phyloP scores from a whole-genome alignment of 2,113 vertebrate species.

The Brevimyrus niger region DNA sequence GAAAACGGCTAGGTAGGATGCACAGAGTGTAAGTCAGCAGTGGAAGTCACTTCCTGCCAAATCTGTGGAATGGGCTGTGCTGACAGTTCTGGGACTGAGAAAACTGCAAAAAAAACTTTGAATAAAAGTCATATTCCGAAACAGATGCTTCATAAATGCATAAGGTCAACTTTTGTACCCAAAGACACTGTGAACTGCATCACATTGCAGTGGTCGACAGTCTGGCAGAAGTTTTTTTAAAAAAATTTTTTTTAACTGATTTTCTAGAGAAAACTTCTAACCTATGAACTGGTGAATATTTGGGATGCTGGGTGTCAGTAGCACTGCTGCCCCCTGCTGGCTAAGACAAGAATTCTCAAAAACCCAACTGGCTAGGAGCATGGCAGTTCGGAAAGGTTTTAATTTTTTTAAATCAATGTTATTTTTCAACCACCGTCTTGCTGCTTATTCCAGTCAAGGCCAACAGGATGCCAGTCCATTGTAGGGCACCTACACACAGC shows the following conservation, averaged over 20 bases:
- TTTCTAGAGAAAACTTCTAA: not conserved
- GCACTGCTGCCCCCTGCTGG: slow-evolving; percentile 82
- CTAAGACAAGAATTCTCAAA: slow-evolving; percentile 59
- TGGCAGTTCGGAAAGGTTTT: not conserved
- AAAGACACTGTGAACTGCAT: not conserved
- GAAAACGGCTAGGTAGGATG: not conserved
- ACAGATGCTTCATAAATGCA: not conserved
- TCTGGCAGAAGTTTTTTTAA: not conserved
- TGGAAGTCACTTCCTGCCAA: not conserved
- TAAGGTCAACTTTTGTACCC: not conserved
- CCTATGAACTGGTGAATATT: not conserved
- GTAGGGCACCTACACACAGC: not conserved
- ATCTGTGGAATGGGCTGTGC: not conserved
- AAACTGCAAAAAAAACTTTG: not conserved
- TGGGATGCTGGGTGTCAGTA: slow-evolving; percentile 69
- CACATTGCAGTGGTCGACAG: not conserved
- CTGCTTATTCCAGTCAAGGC: not conserved
- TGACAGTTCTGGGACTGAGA: not conserved
- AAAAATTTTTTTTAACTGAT: not conserved
- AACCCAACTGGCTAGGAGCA: not conserved
- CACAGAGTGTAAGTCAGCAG: not conserved
- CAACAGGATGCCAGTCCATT: not conserved
- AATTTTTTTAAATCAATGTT: not conserved
- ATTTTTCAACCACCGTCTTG: not conserved
- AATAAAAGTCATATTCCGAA: not conserved